phyloP scores from a whole-genome alignment of 2,888 invertebrate genomes.

The Drosophila infuscata region DNA sequence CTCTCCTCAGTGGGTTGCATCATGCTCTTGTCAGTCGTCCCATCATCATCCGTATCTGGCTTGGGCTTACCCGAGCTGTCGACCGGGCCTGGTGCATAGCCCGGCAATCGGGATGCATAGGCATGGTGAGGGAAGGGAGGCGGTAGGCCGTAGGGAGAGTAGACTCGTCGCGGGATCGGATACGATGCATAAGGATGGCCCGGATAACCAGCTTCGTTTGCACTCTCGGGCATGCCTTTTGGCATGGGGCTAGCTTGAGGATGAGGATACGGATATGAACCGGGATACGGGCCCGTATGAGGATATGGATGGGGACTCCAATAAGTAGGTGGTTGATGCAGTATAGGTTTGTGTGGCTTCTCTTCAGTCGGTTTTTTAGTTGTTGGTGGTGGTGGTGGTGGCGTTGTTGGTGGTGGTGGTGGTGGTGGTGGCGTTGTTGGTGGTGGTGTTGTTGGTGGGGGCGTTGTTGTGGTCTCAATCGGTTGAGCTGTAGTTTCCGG shows the following conservation, averaged over 20 bases:
- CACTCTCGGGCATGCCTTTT: not conserved
- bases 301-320: too few relatives aligned
- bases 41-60: not conserved
- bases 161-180: slow-evolving; percentile 31
- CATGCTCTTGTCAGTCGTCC: slow-evolving; percentile 2
- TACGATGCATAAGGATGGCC: slow-evolving; percentile 16
- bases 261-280: not conserved
- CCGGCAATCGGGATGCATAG: slow-evolving; percentile 5
- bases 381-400: slow-evolving; percentile 17
- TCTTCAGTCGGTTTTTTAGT: slow-evolving; percentile 2
- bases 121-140: slow-evolving; percentile 5
- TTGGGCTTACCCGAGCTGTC: slow-evolving; percentile 18
- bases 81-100: slow-evolving; percentile 11
- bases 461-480: slow-evolving; percentile 16
- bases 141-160: slow-evolving; percentile 41
- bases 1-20: slow-evolving; percentile 12
- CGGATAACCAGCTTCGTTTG: slow-evolving; percentile 12
- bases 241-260: slow-evolving; percentile 9
- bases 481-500: slow-evolving; percentile 46
- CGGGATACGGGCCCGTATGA: not conserved
- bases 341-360: slow-evolving; percentile 11
- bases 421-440: slow-evolving; percentile 13
- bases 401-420: slow-evolving; percentile 25
- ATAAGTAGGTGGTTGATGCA: not conserved
- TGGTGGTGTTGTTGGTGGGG: slow-evolving; percentile 16